Evolutionary conservation across 2,888 invertebrate species (phyloP).

Genomic region (Hanleya hanleyi): DNA sequence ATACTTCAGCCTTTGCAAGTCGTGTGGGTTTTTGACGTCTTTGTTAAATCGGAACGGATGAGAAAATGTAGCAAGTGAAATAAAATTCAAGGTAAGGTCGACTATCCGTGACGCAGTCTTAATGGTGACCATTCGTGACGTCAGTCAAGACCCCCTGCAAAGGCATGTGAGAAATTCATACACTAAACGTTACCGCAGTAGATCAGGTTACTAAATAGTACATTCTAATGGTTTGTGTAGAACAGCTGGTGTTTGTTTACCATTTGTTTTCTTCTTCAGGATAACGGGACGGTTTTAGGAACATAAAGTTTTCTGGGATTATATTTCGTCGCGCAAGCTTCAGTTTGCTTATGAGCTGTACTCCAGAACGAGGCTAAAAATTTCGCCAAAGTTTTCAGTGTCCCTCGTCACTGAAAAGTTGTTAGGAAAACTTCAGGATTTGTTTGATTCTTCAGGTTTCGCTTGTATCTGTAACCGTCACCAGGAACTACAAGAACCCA

Average conservation of each 20-base stretch:
- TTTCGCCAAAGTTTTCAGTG: slow-evolving; percentile 36
- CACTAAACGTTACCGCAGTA: no score
- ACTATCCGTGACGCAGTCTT: background rate
- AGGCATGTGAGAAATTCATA: no score
- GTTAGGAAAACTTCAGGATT: slow-evolving; percentile 67
- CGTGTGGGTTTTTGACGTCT: no score
- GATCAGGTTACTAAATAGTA: no score
- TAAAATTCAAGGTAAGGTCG: background rate
- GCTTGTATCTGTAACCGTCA: slow-evolving; percentile 36
- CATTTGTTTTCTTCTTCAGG: no score
- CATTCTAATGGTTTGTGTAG: no score
- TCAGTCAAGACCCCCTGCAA: background rate
- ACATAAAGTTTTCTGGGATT: no score
- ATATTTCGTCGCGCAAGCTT: no score
- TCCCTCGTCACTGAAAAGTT: slow-evolving; percentile 58
- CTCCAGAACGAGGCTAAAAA: slow-evolving; percentile 11
- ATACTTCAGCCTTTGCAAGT: no score
- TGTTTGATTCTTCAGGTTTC: slow-evolving; percentile 45
- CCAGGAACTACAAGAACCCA: background rate
- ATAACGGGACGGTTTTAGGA: no score
- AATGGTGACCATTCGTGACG: background rate
- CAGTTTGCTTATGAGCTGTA: no score
- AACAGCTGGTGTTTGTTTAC: no score
- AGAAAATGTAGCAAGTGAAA: background rate
- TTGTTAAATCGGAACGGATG: background rate